These are phyloP conservation scores for Numenius arquata DNA, from an alignment of 2,113 vertebrate species.

Conservation along the genomic window DNA sequence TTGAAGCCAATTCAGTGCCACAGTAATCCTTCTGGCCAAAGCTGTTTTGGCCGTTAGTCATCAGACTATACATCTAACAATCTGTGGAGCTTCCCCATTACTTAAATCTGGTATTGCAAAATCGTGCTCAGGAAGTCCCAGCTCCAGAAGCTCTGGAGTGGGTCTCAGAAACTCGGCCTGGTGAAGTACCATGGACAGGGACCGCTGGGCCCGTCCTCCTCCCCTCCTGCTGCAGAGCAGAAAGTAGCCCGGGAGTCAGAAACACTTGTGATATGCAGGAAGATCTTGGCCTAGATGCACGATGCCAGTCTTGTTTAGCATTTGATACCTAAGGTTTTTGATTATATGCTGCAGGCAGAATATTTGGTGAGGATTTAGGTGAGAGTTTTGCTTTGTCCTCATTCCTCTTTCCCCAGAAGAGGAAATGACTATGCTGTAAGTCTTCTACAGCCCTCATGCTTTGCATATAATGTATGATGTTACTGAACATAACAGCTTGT, in stretches of 20 bases:
- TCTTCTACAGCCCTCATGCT: not conserved
- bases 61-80: not conserved
- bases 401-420: not conserved
- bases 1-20: not conserved
- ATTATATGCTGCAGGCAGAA: not conserved
- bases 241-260: not conserved
- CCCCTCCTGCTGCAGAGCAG: too few species aligned
- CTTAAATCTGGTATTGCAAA: not conserved
- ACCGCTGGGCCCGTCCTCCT: not conserved
- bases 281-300: not conserved
- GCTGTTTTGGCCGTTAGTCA: not conserved
- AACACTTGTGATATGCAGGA: not conserved
- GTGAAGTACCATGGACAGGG: constrained; percentile 57
- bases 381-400: not conserved
- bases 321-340: not conserved
- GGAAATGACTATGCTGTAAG: not conserved
- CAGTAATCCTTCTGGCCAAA: not conserved
- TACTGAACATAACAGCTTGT: not conserved
- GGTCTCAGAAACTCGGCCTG: rapidly evolving
- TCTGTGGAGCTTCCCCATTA: not conserved
- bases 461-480: not conserved
- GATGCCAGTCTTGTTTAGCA: not conserved
- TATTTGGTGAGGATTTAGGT: not conserved
- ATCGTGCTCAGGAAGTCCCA: not conserved
- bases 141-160: not conserved